Evolutionary conservation across 2,797 vertebrate species (phyloP).

Genomic region (Pempheris klunzingeri): DNA sequence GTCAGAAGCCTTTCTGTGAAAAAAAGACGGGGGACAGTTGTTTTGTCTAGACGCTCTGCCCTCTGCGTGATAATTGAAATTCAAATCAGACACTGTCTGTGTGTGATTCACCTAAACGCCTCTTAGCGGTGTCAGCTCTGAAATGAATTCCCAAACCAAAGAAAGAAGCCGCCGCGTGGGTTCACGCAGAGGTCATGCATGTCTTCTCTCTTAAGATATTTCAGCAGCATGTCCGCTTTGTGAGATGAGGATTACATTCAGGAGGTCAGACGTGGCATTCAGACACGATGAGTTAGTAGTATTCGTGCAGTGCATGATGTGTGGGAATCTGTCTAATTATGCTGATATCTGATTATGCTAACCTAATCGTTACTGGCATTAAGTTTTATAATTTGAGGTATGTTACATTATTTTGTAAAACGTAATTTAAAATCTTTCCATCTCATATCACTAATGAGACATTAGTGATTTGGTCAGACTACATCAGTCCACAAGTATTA

Average conservation of each 20-base stretch:
- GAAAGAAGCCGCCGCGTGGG: constrained; percentile 23
- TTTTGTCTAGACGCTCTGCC: constrained; percentile 56
- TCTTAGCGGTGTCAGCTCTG: constrained; percentile 29
- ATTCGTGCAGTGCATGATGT: neutral
- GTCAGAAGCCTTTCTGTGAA: constrained; percentile 21
- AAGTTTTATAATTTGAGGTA: neutral
- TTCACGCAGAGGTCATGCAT: constrained; percentile 55
- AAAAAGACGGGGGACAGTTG: constrained; percentile 23
- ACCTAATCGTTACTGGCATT: neutral
- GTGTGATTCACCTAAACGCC: constrained; percentile 60
- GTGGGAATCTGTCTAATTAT: neutral
- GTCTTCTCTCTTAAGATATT: constrained; percentile 30
- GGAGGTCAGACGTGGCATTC: constrained; percentile 21
- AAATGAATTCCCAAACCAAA: constrained; percentile 37
- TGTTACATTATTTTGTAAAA: neutral
- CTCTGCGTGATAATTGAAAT: constrained; percentile 61
- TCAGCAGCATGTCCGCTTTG: constrained; percentile 30
- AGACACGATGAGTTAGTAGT: neutral
- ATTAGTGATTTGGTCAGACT: too few species aligned
- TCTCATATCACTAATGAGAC: too few species aligned
- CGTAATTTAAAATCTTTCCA: too few species aligned
- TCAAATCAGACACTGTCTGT: constrained; percentile 67
- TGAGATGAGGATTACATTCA: constrained; percentile 17
- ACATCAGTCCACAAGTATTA: neutral
- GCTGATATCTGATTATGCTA: too few species aligned